Conservation (phyloP, 2,113 vertebrate species). For the Sebastes fasciatus region DNA sequence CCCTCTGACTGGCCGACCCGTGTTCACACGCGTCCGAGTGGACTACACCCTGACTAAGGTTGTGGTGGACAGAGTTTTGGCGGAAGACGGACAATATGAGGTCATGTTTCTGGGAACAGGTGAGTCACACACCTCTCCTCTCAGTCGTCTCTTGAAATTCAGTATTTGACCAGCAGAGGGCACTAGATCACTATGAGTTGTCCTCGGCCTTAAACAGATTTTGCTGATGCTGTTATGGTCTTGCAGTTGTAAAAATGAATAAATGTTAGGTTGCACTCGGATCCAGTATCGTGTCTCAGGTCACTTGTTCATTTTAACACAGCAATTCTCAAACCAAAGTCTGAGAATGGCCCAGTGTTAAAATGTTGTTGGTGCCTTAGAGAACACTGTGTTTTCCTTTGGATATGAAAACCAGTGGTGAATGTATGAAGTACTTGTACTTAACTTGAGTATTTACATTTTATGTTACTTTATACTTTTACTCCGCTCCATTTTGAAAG, state of each 20-base stretch:
- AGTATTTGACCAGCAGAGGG: conserved; percentile 66
- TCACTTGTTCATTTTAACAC: background rate
- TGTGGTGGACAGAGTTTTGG: conserved; percentile 93
- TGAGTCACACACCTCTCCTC: conserved; percentile 57
- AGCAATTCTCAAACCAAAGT: background rate
- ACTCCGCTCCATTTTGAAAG: too few relatives aligned
- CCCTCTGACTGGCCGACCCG: conserved; percentile 87
- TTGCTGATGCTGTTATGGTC: background rate
- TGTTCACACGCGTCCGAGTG: conserved; percentile 91
- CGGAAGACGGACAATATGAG: conserved; percentile 96
- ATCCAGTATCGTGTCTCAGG: background rate
- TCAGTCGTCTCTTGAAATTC: background rate
- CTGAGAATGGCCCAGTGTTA: background rate
- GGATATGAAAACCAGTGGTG: too few relatives aligned
- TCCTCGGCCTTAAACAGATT: background rate
- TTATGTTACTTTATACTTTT: too few relatives aligned
- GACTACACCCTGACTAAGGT: conserved; percentile 94
- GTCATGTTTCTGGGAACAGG: conserved; percentile 98
- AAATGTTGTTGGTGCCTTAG: background rate
- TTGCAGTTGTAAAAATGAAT: background rate
- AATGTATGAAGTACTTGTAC: too few relatives aligned
- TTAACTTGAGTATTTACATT: too few relatives aligned
- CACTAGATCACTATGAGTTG: conserved; percentile 24
- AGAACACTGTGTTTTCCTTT: background rate
- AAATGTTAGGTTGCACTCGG: background rate